Evolutionary conservation across 2,888 invertebrate species (phyloP).

Genomic region (Tenthredo mesomela): DNA sequence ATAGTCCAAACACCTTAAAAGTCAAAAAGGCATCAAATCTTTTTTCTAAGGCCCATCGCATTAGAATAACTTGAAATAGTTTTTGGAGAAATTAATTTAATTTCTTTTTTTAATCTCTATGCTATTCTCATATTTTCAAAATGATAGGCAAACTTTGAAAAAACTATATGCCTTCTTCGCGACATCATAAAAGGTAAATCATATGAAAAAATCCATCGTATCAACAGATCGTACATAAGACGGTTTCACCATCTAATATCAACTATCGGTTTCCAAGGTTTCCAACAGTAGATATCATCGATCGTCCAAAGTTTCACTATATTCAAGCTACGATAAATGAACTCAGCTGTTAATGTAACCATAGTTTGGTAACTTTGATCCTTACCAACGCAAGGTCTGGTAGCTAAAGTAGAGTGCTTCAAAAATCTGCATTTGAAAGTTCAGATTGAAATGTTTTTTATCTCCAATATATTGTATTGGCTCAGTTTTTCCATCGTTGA

Average conservation of each 20-base stretch:
- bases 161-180: no score
- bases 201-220: background rate
- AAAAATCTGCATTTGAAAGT: background rate
- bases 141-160: no score
- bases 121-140: no score
- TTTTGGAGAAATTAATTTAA: no score
- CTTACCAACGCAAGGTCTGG: conserved; percentile 12
- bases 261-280: background rate
- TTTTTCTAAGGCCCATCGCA: no score
- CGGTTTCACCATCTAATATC: background rate
- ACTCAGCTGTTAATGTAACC: background rate
- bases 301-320: background rate
- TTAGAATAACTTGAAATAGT: no score
- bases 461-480: no score
- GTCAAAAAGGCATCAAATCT: no score
- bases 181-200: background rate
- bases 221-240: background rate
- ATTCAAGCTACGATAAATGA: background rate
- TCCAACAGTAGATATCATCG: background rate
- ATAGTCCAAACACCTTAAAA: no score
- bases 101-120: no score
- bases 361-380: background rate
- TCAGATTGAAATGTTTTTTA: background rate
- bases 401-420: conserved; percentile 6
- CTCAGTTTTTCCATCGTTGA: no score